Evolutionary conservation across 2,888 invertebrate genomes (phyloP), one percentile per base, ranked within the genome.

Genomic region (Criorhina ranunculi): DNA sequence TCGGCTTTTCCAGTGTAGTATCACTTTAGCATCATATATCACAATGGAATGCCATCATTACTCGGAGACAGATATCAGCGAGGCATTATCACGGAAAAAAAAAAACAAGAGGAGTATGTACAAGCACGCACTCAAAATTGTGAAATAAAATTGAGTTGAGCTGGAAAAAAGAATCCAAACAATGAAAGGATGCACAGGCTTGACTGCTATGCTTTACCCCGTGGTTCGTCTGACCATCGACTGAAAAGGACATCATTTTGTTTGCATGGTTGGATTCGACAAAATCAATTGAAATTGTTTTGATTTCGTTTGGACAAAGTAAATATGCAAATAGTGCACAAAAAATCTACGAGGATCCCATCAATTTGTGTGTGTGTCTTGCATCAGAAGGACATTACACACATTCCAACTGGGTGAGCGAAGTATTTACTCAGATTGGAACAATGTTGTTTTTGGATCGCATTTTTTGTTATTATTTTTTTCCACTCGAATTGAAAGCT

Each of bases 301-400:
- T 85, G 80, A 85, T 85, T 85, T 80, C 80, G 80, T 85, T 85
- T 76, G 76, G 80, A 75, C 79, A 80, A 79, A 76, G 85, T 85
- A 80, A 85, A 85, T 85, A 85, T 85, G 79, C 85, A 85, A 85
- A 85, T 85, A 75, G 80, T 53, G 85, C 85, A 85, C 80, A 85
- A 76, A n/a, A 85, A 85, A 75, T 70, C 75, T 51, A 75, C 73
- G 67, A 75, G 79, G 35, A 76, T 24, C 77, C 40, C 49, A 33
- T 82, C 12, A 24, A 8, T 17, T 8, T 24, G 7, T 9, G 15
- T 29, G 17, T n/a, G 9, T 70, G 37, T 17, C 12, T 51, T 44
- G 51, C 64, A n/a, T n/a, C n/a, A 49, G 37, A 37, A 51, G 59
- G 76, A 77, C 53, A 76, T 70, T 70, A 53, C 49, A 64, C 59